Conservation (phyloP, 2,888 invertebrate species). For the Eledona agricola region DNA sequence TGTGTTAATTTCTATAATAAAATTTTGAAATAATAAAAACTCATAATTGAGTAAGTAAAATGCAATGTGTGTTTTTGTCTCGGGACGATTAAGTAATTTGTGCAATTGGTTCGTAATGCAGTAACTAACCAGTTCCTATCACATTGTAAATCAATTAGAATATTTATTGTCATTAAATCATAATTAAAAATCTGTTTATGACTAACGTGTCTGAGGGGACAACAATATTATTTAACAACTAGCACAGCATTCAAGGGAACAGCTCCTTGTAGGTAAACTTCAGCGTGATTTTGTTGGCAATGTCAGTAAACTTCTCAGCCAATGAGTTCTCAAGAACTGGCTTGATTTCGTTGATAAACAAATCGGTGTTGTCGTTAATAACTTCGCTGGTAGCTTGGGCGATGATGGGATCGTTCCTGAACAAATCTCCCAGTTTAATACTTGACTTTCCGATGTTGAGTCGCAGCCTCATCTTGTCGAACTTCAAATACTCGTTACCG, state of each 20-base stretch:
- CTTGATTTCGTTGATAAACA: constrained; percentile 73
- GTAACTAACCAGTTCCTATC: too few relatives aligned
- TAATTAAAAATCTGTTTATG: too few relatives aligned
- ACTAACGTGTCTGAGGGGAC: too few relatives aligned
- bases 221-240: too few relatives aligned
- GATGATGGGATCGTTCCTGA: constrained; percentile 72
- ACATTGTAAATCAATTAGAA: too few relatives aligned
- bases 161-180: too few relatives aligned
- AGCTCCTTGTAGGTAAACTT: constrained; percentile 76
- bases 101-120: too few relatives aligned
- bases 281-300: constrained; percentile 75
- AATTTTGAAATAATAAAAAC: too few relatives aligned
- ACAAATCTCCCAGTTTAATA: constrained; percentile 72
- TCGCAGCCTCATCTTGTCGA: constrained; percentile 71
- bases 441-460: constrained; percentile 70
- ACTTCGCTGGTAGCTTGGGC: constrained; percentile 73
- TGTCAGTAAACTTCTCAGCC: constrained; percentile 72
- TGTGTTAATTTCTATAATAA: too few relatives aligned
- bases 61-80: too few relatives aligned
- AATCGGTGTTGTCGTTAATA: constrained; percentile 72
- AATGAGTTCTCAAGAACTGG: constrained; percentile 72
- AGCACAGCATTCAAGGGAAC: constrained; percentile 66
- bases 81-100: too few relatives aligned
- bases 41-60: too few relatives aligned
- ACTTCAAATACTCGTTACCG: constrained; percentile 69